phyloP scores from a whole-genome alignment of 2,113 vertebrate species.

The Salminus brasiliensis region DNA sequence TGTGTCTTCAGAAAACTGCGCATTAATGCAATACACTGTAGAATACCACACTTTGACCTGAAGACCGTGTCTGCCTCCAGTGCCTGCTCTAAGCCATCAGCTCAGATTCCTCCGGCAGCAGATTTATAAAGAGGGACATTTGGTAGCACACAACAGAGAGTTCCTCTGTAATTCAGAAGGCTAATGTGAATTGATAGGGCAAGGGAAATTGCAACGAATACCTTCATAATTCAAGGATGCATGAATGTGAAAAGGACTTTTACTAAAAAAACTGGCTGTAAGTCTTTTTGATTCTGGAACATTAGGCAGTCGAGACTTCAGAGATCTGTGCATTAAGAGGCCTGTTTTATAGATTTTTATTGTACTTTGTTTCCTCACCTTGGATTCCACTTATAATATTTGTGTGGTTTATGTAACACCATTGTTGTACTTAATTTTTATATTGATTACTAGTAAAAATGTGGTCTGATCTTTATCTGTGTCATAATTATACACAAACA shows the following conservation, averaged over 20 bases:
- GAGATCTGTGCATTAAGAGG: no score
- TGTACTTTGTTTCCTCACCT: no score
- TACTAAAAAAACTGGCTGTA: not conserved
- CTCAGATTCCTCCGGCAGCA: not conserved
- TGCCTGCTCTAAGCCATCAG: not conserved
- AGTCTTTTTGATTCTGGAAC: not conserved
- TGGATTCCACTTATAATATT: no score
- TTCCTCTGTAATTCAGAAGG: not conserved
- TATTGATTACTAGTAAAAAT: no score
- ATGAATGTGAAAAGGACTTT: not conserved
- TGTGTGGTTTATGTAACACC: no score
- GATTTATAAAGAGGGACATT: constrained; percentile 1
- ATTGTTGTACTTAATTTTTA: no score
- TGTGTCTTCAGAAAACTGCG: not conserved
- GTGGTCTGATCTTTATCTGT: no score
- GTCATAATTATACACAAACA: no score
- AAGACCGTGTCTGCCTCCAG: not conserved
- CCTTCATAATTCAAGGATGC: not conserved
- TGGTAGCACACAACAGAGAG: constrained; percentile 1
- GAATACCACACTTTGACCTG: not conserved
- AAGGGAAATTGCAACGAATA: not conserved
- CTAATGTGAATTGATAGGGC: not conserved
- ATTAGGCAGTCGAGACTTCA: not conserved
- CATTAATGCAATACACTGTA: not conserved
- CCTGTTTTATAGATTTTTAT: no score